Percentiles rank a stretch among this genome's conserved stretches.
These are phyloP conservation scores for Odontesthes bonariensis DNA, from an alignment of 2,113 vertebrate species.

Conservation along the genomic window DNA sequence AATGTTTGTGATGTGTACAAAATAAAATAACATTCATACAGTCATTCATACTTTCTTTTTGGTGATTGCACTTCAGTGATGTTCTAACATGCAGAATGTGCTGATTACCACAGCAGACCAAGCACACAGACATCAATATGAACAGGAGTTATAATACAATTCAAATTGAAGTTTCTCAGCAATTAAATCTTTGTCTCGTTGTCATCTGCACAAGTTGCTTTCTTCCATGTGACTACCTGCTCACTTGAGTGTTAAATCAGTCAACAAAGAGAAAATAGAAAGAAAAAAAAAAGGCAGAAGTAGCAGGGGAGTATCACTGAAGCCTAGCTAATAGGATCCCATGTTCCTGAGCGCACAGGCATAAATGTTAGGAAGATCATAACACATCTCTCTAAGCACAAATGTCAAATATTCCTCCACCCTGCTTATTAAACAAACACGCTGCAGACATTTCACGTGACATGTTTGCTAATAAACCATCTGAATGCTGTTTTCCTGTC, in stretches of 20 bases:
- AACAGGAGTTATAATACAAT: neutral
- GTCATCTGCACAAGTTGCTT: slow-evolving; percentile 34
- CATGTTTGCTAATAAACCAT: slow-evolving; percentile 49
- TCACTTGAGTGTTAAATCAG: slow-evolving; percentile 51
- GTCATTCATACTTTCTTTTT: neutral
- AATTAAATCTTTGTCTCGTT: slow-evolving; percentile 43
- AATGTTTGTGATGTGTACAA: neutral
- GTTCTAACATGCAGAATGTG: neutral
- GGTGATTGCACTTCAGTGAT: neutral
- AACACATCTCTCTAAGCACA: slow-evolving; percentile 55
- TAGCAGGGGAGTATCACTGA: slow-evolving; percentile 53
- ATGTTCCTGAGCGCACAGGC: slow-evolving; percentile 53
- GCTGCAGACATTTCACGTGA: slow-evolving; percentile 37
- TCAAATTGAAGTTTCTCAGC: slow-evolving; percentile 19
- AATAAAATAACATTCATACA: too few relatives aligned
- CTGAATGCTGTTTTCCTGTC: slow-evolving; percentile 8
- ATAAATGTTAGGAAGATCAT: slow-evolving; percentile 60
- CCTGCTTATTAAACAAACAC: slow-evolving; percentile 64
- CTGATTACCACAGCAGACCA: neutral
- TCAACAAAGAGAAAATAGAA: slow-evolving; percentile 49
- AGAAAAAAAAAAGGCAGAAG: slow-evolving; percentile 20
- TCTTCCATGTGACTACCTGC: slow-evolving; percentile 48
- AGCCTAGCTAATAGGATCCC: slow-evolving; percentile 66
- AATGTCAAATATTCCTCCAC: slow-evolving; percentile 64
- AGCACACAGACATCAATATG: slow-evolving; percentile 19